Base-by-base conservation (phyloP, 2,797 vertebrate genomes). In the Epinephelus coioides region DNA sequence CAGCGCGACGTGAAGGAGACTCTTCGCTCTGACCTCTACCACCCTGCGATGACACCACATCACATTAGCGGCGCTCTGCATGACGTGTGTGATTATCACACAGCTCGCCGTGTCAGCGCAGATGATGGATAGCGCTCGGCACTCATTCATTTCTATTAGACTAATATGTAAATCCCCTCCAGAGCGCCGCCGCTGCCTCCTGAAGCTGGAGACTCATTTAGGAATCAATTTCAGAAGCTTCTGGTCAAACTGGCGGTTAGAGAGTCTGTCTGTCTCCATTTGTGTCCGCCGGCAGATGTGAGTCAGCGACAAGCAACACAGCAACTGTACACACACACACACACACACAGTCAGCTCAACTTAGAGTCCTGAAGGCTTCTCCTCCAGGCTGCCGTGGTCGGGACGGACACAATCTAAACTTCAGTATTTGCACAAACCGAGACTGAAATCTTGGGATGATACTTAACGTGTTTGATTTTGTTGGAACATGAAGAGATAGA, bases 131-230 rank as follows among this genome's bases (percentile, higher is more conserved):
- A 94, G 94, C 89, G 94, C 94, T 93, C 94, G 91, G 93, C 94
- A 95, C 94, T 97, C 97, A 96, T 97, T 97, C 95, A 95, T 97
- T 97, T 97, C 95, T 96, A 95, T 97, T 97, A 97, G 96, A 96
- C 93, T 84, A 90, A 85, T 96, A 95, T 96, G 96, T 89, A 95
- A 96, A 97, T 97, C 96, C 95, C 95, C 95, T 38, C 92, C 95
- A 95, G 91, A 95, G 89, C 89, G 38, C 27, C 85, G 92, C 93
- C 72, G 23, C 68, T 0, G 62, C 92, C 95, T 95, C 93, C 91
- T 93, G 93, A 91, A 92, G 94, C 95, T 92, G 94, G 93, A 89
- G 94, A 95, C 96, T 96, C 93, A 97, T 97, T 95, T 96, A 94
- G 82, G 92, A 95, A 95, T 97, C 94, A 94, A 95, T 97, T 95